Conservation (phyloP, 2,888 invertebrate species). For the Caenorhabditis becei region DNA sequence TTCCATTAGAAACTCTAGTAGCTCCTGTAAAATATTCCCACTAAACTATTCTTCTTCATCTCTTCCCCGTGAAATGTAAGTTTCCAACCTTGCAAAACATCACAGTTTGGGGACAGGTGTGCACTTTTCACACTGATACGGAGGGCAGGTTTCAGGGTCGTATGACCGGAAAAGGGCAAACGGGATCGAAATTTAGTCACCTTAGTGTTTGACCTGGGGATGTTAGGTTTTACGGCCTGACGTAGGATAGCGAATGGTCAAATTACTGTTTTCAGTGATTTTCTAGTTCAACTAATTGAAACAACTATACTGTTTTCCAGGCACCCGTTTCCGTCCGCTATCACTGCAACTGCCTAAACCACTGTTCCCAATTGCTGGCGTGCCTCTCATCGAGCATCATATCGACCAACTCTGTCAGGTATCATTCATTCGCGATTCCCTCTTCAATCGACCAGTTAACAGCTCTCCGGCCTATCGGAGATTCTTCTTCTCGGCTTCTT, state of each 20-base stretch:
- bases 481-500: slow-evolving; percentile 96
- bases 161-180: slow-evolving; percentile 5
- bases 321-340: slow-evolving; percentile 95
- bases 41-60: not conserved
- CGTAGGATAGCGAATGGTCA: too few species aligned
- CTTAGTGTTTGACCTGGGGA: not conserved
- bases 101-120: not conserved
- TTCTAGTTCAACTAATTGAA: not conserved
- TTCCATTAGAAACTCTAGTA: slow-evolving; percentile 18
- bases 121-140: not conserved
- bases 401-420: slow-evolving; percentile 90
- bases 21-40: not conserved
- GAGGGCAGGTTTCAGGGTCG: slow-evolving; percentile 6
- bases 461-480: slow-evolving; percentile 89
- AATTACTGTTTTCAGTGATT: not conserved
- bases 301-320: slow-evolving; percentile 86
- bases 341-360: slow-evolving; percentile 98
- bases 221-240: not conserved
- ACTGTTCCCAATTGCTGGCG: slow-evolving; percentile 95
- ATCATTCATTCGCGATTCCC: too few species aligned
- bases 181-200: not conserved
- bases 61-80: slow-evolving; percentile 34
- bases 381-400: slow-evolving; percentile 96
- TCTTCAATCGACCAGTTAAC: too few species aligned
- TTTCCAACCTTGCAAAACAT: slow-evolving; percentile 4